A percentile compares a stretch with the other conserved stretches of the same genome.
Evolutionary conservation across 2,888 invertebrate species (phyloP).

Genomic region (Hedychridium roseum): DNA sequence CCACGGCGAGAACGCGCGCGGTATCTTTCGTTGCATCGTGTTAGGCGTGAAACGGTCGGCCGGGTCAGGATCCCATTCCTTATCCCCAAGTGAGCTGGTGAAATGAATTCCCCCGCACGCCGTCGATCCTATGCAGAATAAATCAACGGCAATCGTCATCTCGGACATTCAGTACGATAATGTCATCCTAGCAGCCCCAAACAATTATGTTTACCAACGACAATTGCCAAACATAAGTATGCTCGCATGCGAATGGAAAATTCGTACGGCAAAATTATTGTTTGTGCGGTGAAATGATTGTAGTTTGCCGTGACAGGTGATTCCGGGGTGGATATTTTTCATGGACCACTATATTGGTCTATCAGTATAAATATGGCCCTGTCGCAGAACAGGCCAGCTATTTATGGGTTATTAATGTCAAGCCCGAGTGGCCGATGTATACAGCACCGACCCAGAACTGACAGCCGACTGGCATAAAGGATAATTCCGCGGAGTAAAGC

Average conservation of each 20-base stretch:
- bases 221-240: neutral
- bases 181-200: neutral
- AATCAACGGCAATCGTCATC: neutral
- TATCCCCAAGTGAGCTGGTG: slow-evolving; percentile 39
- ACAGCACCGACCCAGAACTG: slow-evolving; percentile 39
- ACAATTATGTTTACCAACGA: neutral
- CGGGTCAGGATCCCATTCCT: slow-evolving; percentile 44
- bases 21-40: slow-evolving; percentile 33
- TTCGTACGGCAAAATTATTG: neutral
- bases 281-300: no score
- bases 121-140: no score
- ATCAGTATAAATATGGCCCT: no score
- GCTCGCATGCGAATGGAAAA: neutral
- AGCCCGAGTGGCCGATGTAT: slow-evolving; percentile 32
- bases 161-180: neutral
- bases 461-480: slow-evolving; percentile 15
- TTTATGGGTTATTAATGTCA: slow-evolving; percentile 47
- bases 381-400: no score
- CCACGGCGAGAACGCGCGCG: slow-evolving; percentile 7
- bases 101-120: slow-evolving; percentile 44
- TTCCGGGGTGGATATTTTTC: no score
- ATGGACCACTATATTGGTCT: no score
- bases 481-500: no score
- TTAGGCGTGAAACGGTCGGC: slow-evolving; percentile 40
- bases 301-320: no score